Evolutionary conservation across 2,797 vertebrate genomes (phyloP).

Genomic region (Thalassophryne amazonica): DNA sequence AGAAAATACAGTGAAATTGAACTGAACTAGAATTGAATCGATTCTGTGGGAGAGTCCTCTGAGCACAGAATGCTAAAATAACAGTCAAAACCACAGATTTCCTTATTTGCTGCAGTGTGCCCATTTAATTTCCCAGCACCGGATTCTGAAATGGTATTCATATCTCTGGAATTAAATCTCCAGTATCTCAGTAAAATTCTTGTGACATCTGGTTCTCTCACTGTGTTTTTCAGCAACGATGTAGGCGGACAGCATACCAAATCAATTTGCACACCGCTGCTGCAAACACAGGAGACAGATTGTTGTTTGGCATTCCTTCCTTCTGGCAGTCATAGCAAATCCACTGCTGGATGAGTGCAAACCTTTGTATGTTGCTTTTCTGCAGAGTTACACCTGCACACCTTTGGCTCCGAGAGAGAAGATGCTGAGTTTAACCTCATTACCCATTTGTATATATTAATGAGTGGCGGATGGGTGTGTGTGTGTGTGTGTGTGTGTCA

Average conservation of each 20-base stretch:
- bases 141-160: constrained; percentile 62
- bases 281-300: constrained; percentile 29
- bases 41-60: constrained; percentile 17
- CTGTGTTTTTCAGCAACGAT: constrained; percentile 37
- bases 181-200: constrained; percentile 50
- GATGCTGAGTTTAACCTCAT: constrained; percentile 52
- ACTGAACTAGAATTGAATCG: background rate
- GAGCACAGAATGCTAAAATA: constrained; percentile 41
- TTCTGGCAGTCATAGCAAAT: constrained; percentile 23
- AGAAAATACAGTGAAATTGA: constrained; percentile 13
- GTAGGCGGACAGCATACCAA: constrained; percentile 43
- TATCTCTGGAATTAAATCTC: constrained; percentile 75
- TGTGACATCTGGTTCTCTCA: constrained; percentile 52
- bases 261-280: constrained; percentile 36
- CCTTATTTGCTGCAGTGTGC: constrained; percentile 32
- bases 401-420: too few relatives aligned
- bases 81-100: constrained; percentile 36
- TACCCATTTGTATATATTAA: constrained; percentile 66
- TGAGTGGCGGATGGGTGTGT: constrained; percentile 61
- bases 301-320: constrained; percentile 38
- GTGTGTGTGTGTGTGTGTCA: constrained; percentile 67
- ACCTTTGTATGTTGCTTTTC: too few relatives aligned
- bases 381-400: background rate
- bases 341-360: constrained; percentile 27
- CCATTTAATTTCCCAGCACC: constrained; percentile 55